Percentiles rank a stretch among this genome's conserved stretches.
Conservation (phyloP, 1,140 invertebrate species). For the Bombus superbus region DNA sequence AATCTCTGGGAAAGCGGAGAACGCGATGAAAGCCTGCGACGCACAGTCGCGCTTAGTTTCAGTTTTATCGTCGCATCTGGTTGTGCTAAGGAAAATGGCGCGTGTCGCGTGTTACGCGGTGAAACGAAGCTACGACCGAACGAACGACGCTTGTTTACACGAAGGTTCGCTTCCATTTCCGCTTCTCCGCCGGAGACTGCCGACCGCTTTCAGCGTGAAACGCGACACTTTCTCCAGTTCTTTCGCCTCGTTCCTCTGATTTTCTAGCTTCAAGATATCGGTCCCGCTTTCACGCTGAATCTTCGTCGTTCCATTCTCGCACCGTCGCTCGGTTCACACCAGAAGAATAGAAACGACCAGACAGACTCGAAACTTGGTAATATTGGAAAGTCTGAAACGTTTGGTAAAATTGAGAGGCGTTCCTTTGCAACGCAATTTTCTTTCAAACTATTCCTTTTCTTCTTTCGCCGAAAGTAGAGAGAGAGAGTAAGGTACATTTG, state of each 20-base stretch:
- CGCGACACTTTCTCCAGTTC: background rate
- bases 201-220: background rate
- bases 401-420: background rate
- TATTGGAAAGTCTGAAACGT: too few species aligned
- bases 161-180: background rate
- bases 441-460: background rate
- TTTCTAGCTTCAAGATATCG: background rate
- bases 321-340: background rate
- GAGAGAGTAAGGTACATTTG: too few species aligned
- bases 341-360: too few species aligned
- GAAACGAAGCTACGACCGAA: slow-evolving; percentile 12
- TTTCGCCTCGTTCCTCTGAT: background rate
- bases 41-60: background rate
- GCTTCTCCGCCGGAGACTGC: background rate
- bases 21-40: background rate
- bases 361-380: too few species aligned
- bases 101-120: background rate
- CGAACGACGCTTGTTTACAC: slow-evolving; percentile 41
- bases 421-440: background rate
- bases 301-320: background rate
- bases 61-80: slow-evolving; percentile 25
- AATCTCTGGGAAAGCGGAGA: background rate
- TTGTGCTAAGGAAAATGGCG: slow-evolving; percentile 1
- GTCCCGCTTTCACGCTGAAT: background rate
- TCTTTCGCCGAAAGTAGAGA: too few species aligned